Evolutionary conservation across 2,888 invertebrate genomes (phyloP).

Genomic region (Pteria penguin): DNA sequence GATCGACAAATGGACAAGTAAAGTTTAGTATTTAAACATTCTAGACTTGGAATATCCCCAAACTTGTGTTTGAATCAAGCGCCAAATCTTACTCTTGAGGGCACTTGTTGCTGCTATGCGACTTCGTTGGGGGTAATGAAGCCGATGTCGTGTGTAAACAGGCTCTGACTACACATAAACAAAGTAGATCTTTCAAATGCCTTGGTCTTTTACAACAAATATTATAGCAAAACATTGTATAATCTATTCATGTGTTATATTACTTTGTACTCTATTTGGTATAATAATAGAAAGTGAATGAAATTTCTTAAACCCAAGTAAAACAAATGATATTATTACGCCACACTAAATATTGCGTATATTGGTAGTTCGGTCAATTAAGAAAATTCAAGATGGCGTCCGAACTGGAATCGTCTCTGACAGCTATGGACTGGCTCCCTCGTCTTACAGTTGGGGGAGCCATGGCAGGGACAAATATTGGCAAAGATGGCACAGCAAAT

Average conservation of each 20-base stretch:
- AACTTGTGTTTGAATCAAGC: too few relatives aligned
- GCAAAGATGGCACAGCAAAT: slow-evolving; percentile 60
- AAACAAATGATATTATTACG: neutral
- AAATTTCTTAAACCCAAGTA: neutral
- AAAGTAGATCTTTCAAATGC: slow-evolving; percentile 33
- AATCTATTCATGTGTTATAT: too few relatives aligned
- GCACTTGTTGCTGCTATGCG: slow-evolving; percentile 71
- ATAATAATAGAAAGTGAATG: neutral
- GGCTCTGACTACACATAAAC: slow-evolving; percentile 37
- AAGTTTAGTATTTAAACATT: too few relatives aligned
- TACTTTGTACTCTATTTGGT: too few relatives aligned
- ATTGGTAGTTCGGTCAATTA: slow-evolving; percentile 35
- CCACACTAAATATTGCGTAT: slow-evolving; percentile 16
- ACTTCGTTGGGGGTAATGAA: slow-evolving; percentile 67
- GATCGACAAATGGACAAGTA: too few relatives aligned
- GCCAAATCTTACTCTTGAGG: slow-evolving; percentile 58
- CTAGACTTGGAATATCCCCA: too few relatives aligned
- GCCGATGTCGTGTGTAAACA: slow-evolving; percentile 48
- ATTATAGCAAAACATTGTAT: too few relatives aligned
- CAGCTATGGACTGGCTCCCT: slow-evolving; percentile 82
- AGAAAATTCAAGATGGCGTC: slow-evolving; percentile 73
- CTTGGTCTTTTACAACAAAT: too few relatives aligned
- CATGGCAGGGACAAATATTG: slow-evolving; percentile 63
- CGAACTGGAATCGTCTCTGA: slow-evolving; percentile 81
- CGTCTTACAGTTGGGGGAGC: slow-evolving; percentile 79